Evolutionary conservation across 2,797 vertebrate species (phyloP), one percentile per base, ranked within the genome.

Genomic region (Danio choprae): DNA sequence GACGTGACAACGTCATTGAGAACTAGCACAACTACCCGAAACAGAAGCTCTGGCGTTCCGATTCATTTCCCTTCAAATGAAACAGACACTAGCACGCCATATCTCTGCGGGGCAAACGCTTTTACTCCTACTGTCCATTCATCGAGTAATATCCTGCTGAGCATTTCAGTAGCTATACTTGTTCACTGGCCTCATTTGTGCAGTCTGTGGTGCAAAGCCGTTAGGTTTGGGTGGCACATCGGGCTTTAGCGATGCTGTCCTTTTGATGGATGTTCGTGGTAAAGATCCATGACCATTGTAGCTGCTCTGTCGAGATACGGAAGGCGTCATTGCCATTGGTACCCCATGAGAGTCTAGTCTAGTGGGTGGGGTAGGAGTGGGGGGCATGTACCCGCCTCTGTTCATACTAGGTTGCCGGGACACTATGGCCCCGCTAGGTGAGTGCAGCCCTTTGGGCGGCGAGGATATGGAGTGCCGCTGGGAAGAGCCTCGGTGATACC

Each of bases 181-280:
- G 90, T 98, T 98, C 87, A 97, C 95, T 80, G 96, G 94, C 92
- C 97, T 95, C 93, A 97, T 96, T 83, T 98, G 95, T 16, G 96
- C 92, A 71, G 96, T 96, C 87, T 98, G 97, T 89, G 96, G 97
- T 83, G 94, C 92, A 70, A 99, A 98, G 13, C 96, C 91, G 82
- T 93, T 97, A 85, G 98, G 97, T 94, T 99, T 99, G 87, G 97
- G 98, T 87, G 98, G 98, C 91, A 99, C 96, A 0, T 99, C 97
- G 0, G 98, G 98, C 92, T 98, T 99, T 95, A 99, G 90, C 78
- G 97, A 99, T 78, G 96, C 94, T 89, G 96, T 97, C 94, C 97
- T 93, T 96, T 98, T 99, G 88, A 99, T 84, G 81, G 97, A 96
- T 71, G 96, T 96, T 84, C 97, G 96, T 84, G 98, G 97, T 82